Evolutionary conservation across 64 coral and sea anemone genomes (phyloP).

Genomic region (Anthopleura sola): DNA sequence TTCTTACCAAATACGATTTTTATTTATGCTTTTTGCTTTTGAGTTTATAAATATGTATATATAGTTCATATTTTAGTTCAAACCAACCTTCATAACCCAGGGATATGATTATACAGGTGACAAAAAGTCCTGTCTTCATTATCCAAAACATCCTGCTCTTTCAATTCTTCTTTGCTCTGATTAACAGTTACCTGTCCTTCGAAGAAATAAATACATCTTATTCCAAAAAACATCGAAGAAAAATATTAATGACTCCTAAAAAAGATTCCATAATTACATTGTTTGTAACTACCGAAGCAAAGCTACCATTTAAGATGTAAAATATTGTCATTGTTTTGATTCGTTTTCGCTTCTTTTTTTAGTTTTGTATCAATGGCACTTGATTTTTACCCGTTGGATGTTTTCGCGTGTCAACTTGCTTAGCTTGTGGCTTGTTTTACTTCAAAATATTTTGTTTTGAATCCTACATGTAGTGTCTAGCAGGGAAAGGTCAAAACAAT

Average conservation of each 20-base stretch:
- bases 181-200: conserved; percentile 6
- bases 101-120: conserved; percentile 1
- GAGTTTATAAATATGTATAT: neutral
- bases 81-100: conserved; percentile 1
- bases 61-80: neutral
- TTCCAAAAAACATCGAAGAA: neutral
- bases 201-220: neutral
- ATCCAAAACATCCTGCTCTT: neutral
- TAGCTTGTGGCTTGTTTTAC: neutral
- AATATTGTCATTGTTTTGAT: neutral
- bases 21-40: neutral
- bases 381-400: neutral
- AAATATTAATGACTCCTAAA: neutral
- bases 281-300: neutral
- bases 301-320: neutral
- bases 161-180: neutral
- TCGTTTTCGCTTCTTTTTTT: neutral
- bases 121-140: neutral
- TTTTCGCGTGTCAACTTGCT: neutral
- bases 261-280: neutral
- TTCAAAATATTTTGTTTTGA: neutral
- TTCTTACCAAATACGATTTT: no score
- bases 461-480: neutral
- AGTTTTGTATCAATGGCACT: neutral
- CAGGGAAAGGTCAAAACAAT: neutral